Evolutionary conservation across 2,888 invertebrate genomes (phyloP), one percentile per base, ranked within the genome.

Genomic region (Drosophila greeni): DNA sequence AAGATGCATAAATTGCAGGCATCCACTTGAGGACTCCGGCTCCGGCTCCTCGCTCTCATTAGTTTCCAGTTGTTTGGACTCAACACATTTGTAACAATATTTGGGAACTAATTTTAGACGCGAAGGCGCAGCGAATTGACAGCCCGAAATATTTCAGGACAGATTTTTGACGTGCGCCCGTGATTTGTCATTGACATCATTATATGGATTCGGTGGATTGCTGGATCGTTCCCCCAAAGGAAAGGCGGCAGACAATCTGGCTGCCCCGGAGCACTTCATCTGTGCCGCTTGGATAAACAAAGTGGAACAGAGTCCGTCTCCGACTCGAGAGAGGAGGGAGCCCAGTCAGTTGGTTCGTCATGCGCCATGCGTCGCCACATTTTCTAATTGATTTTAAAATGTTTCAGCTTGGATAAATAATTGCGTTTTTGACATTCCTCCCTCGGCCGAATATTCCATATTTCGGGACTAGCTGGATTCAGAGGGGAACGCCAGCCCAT

Each of bases 181-280:
- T 86, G 86, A 87, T 86, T 86, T 86, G 87, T 86, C 86, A 87
- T 86, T 86, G 86, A 87, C 86, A 84, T 86, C 80, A 82, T 86
- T 84, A 82, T 83, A 81, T 75, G 78, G 60, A 59, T 48, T 40
- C 55, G 57, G 14, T 20, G 14, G 45, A n/a, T n/a, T 18, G 18
- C n/a, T 11, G 57, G 51, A 51, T 57, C 61, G n/a, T n/a, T 72
- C 58, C 65, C 73, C 61, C 66, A 5, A 37, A 40, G 60, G 55
- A 51, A 54, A 53, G 16, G 39, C 33, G 64, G 72, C 72, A 81
- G 83, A 77, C 83, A 79, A 81, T 64, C 81, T 75, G 83, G 73
- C 83, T 83, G 82, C 80, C 70, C 65, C 71, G 40, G 40, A 58
- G 76, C 81, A 85, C 77, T 85, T 85, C 83, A 81, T 82, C 76